These are phyloP conservation scores for Zophobas atratus DNA, from an alignment of 1,140 invertebrate species.

Conservation along the genomic window DNA sequence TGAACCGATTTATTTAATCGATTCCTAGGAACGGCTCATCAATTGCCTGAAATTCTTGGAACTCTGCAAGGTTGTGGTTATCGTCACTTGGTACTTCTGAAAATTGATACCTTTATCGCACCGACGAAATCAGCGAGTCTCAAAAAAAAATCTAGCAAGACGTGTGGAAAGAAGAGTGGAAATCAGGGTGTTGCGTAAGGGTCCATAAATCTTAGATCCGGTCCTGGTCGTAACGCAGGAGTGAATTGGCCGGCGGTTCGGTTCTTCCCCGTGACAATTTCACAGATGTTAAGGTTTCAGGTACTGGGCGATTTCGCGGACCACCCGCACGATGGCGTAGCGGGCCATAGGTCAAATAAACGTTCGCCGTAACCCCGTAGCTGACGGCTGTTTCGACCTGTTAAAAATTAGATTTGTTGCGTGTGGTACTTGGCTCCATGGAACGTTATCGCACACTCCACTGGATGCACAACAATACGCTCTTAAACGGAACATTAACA, in stretches of 20 bases:
- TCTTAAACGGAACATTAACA: slow-evolving; percentile 49
- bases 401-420: slow-evolving; percentile 55
- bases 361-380: slow-evolving; percentile 48
- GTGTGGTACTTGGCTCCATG: slow-evolving; percentile 49
- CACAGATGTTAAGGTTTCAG: slow-evolving; percentile 37
- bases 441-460: slow-evolving; percentile 47
- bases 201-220: too few species aligned
- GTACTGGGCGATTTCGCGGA: slow-evolving; percentile 41
- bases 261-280: slow-evolving; percentile 29
- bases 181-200: too few species aligned
- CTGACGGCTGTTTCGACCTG: slow-evolving; percentile 51
- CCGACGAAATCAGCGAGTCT: too few species aligned
- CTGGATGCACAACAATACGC: slow-evolving; percentile 49
- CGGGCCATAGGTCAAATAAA: slow-evolving; percentile 51
- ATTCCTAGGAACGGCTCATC: too few species aligned
- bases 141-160: too few species aligned
- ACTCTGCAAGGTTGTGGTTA: too few species aligned
- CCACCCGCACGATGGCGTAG: slow-evolving; percentile 46
- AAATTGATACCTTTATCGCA: too few species aligned
- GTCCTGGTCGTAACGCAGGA: neutral
- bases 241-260: neutral
- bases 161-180: too few species aligned
- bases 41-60: too few species aligned
- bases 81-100: too few species aligned
- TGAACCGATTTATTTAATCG: too few species aligned